Percentiles rank a stretch among this genome's conserved stretches.
Conservation (phyloP, 2,797 vertebrate genomes). For the Squalus acanthias region DNA sequence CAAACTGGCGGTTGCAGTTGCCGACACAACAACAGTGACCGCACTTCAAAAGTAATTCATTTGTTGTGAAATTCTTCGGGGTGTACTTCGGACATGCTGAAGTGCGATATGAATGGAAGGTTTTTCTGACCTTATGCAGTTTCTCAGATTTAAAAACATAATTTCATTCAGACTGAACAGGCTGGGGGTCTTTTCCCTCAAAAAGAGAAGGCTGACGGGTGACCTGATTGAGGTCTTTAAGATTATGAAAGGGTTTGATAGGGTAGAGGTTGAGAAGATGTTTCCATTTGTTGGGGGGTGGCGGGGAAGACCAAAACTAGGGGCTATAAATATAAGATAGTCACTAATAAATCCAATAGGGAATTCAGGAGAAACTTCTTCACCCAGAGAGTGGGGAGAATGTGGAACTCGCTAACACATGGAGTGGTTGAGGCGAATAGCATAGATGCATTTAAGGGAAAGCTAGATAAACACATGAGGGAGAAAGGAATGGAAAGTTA, state of each 20-base stretch:
- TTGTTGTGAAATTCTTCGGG: not conserved
- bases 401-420: not conserved
- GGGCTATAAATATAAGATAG: not conserved
- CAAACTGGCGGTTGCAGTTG: not conserved
- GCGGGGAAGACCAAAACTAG: not conserved
- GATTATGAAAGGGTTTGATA: not conserved
- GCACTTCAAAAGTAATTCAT: not conserved
- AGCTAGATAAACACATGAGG: not conserved
- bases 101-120: not conserved
- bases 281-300: not conserved
- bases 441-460: not conserved
- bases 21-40: not conserved
- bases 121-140: not conserved
- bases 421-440: not conserved
- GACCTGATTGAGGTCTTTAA: no score
- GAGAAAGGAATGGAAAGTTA: not conserved
- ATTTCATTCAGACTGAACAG: not conserved
- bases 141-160: not conserved
- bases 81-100: not conserved
- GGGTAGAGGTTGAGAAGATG: not conserved
- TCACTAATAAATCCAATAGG: not conserved
- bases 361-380: not conserved
- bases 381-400: not conserved
- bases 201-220: not conserved
- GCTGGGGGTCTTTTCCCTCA: not conserved